A percentile compares a stretch with the other conserved stretches of the same genome.
These are phyloP conservation scores for Elegia similella DNA, from an alignment of 2,888 invertebrate species.

Conservation along the genomic window DNA sequence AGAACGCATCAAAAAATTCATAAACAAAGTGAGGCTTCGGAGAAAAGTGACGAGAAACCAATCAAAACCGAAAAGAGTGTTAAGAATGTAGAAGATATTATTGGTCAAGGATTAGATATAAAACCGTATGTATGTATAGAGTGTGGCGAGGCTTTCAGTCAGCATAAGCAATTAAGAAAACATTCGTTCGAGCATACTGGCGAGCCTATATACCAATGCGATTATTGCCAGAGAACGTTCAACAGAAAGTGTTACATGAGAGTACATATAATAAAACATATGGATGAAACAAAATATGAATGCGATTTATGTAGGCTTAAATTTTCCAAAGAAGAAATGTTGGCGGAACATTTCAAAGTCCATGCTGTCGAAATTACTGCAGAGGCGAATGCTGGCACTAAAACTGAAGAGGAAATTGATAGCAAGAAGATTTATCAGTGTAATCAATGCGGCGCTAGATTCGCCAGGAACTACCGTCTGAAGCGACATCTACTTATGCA, in stretches of 20 bases:
- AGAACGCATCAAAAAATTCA: not conserved
- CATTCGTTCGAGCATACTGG: not conserved
- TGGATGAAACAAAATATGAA: not conserved
- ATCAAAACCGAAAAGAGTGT: not conserved
- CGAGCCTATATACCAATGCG: not conserved
- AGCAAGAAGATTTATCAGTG: not conserved
- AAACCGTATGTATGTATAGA: not conserved
- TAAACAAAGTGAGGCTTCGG: not conserved
- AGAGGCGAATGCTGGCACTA: not conserved
- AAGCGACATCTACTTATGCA: not conserved
- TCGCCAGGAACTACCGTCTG: not conserved
- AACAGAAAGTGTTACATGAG: not conserved
- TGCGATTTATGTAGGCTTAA: conserved; percentile 1
- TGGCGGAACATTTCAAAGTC: not conserved
- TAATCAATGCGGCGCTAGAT: conserved; percentile 2
- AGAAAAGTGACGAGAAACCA: not conserved
- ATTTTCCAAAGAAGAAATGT: not conserved
- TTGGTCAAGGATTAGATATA: not conserved
- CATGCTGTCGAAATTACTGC: not conserved
- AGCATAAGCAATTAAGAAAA: not conserved
- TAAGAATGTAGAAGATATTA: not conserved
- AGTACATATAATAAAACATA: not conserved
- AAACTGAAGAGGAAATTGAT: not conserved
- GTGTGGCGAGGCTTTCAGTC: not conserved
- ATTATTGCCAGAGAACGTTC: not conserved